Conservation (phyloP, 2,888 invertebrate genomes). For the Chalcosyrphus nemorum region DNA sequence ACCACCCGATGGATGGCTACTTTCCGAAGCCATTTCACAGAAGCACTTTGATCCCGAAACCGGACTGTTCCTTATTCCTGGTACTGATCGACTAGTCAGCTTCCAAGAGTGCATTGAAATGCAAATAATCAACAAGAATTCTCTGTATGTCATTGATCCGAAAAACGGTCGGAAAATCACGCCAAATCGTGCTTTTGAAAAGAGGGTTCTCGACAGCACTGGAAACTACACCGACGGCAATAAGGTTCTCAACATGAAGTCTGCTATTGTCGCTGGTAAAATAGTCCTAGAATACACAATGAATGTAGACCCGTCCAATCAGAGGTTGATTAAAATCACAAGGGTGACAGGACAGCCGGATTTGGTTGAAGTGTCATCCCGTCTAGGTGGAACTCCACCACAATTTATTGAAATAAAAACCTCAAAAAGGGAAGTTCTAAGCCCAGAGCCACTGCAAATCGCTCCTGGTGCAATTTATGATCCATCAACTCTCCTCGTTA, state of each 20-base stretch:
- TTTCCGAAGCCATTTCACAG: conserved; percentile 91
- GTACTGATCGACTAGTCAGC: conserved; percentile 91
- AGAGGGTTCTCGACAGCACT: conserved; percentile 89
- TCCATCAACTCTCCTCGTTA: conserved; percentile 88
- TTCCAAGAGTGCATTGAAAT: conserved; percentile 94
- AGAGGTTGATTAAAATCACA: conserved; percentile 88
- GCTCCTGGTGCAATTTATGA: conserved; percentile 89
- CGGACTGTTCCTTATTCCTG: conserved; percentile 93
- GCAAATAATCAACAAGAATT: conserved; percentile 92
- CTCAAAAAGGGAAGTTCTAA: conserved; percentile 81
- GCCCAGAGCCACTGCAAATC: conserved; percentile 88
- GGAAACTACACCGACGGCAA: conserved; percentile 87
- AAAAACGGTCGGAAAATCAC: conserved; percentile 87
- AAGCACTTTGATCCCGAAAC: conserved; percentile 91
- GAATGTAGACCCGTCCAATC: conserved; percentile 83
- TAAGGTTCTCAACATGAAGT: conserved; percentile 85
- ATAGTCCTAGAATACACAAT: conserved; percentile 85
- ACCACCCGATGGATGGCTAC: conserved; percentile 91
- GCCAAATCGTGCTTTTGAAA: conserved; percentile 89
- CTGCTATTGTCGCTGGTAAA: conserved; percentile 87
- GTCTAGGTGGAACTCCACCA: conserved; percentile 82
- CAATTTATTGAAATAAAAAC: conserved; percentile 82
- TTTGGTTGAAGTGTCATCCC: conserved; percentile 87
- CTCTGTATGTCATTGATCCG: conserved; percentile 91
- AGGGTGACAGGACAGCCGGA: conserved; percentile 88